Percentiles rank a stretch among this genome's conserved stretches.
phyloP scores from a whole-genome alignment of 2,888 invertebrate species.

The Pogonocherus hispidulus region DNA sequence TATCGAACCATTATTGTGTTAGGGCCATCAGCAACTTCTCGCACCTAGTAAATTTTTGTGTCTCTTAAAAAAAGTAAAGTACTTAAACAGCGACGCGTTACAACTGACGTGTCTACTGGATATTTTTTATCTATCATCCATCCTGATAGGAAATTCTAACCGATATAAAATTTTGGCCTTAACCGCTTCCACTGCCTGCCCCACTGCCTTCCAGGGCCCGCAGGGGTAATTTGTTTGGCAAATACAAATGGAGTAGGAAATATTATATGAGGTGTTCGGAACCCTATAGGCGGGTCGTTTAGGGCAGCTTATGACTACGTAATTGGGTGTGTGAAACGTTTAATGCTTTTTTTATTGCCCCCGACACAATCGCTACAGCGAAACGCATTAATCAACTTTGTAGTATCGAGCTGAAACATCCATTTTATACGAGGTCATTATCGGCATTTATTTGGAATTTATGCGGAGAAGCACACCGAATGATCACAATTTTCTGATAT shows the following conservation, averaged over 20 bases:
- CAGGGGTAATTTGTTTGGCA: conserved; percentile 14
- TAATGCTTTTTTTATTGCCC: conserved; percentile 3
- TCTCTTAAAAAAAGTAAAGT: too few relatives aligned
- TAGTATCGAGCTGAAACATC: background rate
- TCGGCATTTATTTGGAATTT: background rate
- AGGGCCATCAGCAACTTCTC: too few relatives aligned
- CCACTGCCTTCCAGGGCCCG: too few relatives aligned
- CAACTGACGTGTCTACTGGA: too few relatives aligned
- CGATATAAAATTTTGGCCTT: background rate
- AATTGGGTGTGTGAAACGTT: conserved; percentile 1
- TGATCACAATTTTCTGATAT: too few relatives aligned
- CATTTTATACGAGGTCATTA: background rate
- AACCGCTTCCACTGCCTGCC: background rate
- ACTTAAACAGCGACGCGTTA: too few relatives aligned
- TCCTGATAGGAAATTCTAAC: too few relatives aligned
- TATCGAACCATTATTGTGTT: too few relatives aligned
- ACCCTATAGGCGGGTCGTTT: conserved; percentile 3
- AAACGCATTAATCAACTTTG: background rate
- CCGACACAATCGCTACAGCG: background rate
- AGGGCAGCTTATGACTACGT: conserved; percentile 4
- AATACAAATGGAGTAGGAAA: conserved; percentile 15
- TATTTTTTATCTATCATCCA: too few relatives aligned
- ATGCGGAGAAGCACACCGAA: too few relatives aligned
- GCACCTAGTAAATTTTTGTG: too few relatives aligned
- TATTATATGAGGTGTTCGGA: conserved; percentile 15